Base-by-base conservation (phyloP, 2,888 invertebrate species). In the Digitonthophagus gazella region DNA sequence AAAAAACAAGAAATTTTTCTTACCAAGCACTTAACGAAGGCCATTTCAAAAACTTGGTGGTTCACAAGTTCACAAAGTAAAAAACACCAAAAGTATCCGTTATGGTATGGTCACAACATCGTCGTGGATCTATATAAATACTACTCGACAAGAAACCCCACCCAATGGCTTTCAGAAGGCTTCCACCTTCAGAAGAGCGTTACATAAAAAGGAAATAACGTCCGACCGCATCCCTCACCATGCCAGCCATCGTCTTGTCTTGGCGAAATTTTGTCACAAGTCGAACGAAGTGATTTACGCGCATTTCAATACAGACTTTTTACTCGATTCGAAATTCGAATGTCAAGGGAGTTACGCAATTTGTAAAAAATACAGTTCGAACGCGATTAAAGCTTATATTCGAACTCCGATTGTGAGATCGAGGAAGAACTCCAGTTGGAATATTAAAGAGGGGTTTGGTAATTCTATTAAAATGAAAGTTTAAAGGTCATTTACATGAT, bases 11-110 rank as follows among this genome's bases (percentile, higher is more conserved):
- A 64, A 54, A 67, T 28, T 64, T 15, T 54, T 56, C 69, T 63
- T 55, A 69, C 69, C 55, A 66, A 65, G 63, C 22, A 44, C 56
- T 66, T 66, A n/a, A 66, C 56, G 44, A 58, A 63, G 54, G 56
- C 56, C 69, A 69, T 69, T 61, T 19, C 55, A 19, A 19, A 16
- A 19, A 16, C 3, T 18, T 61, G 61, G 16, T 61, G 18, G 61
- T 61, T 61, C 61, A 61, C 61, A 61, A 61, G 61, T 61, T 61
- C 18, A 61, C 18, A 4, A 19, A 19, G 57, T n/a, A 16, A 61
- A 5, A 61, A 19, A 61, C 18, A 18, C n/a, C 18, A 18, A n/a
- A 19, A 20, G 61, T 61, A 61, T 18, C 61, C 19, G 61, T 61
- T 61, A 61, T 61, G 61, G 61, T 61, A 61, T 61, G 61, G 5